Base-by-base conservation (phyloP, 1,140 invertebrate species). In the Lethocerus indicus region DNA sequence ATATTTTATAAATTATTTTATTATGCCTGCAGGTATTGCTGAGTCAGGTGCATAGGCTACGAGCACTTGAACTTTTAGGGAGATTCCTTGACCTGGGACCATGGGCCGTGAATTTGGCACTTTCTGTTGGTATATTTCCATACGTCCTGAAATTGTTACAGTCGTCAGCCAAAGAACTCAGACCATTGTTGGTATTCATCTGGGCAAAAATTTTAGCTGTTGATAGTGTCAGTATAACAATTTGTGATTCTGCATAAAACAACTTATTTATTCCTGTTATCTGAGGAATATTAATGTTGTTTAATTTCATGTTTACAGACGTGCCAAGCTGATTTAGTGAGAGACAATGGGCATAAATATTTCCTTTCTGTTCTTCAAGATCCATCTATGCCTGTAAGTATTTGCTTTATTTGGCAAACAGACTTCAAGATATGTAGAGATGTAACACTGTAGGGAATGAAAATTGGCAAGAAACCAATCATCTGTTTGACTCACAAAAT, bases 161-260 rank as follows among this genome's bases (percentile, higher is more conserved):
- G 68, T 91, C 89, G 56, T 88, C 83, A 54, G 89, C 90, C 1
- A 76, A 78, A 56, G 94, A 98, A 66, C 68, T 98, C 47, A 71
- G 92, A 27, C 87, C 91, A 9, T 71, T 94, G 29, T 73, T 99
- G 43, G 90, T 98, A 25, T 97, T 95, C 62, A 97, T 98, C 55
- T 99, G 95, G 95, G 92, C 95, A 5, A 98, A 98, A 72, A 97
- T 99, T 56, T 69, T 98, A 41, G 91, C 93, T 49, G 90, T 98
- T 12, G 95, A 98, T 67, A 81, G 79, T 65, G 89, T 91, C 65
- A 74, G 76, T 75, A 29, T 41, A 23, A 21, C 24, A 37, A 20
- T 45, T 43, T 18, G 18, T 13, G 7, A 32, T 32, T 32, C n/a
- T 32, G 6, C 18, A n/a, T n/a, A n/a, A n/a, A n/a, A n/a, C n/a